Evolutionary conservation across 2,888 invertebrate species (phyloP), one percentile per base, ranked within the genome.

Genomic region (Pristionchus exspectatus): DNA sequence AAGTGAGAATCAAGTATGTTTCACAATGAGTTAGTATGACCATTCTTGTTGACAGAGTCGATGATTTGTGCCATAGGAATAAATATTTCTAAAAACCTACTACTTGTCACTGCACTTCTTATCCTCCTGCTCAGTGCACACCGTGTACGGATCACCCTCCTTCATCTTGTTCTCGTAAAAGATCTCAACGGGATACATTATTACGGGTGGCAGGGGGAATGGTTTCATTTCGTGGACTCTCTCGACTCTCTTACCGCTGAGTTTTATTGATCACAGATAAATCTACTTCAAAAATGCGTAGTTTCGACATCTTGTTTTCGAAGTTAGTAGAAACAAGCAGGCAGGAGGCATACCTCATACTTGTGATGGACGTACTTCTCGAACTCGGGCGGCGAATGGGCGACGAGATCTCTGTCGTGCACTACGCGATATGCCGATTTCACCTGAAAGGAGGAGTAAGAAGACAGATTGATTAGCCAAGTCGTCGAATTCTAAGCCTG

Each of bases 121-220:
- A 90, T 44, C 90, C 84, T 92, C 92, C 83, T 92, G 91, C 18
- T 87, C 88, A 24, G 88, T 86, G 84, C 92, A 92, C 50, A 91
- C 91, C 33, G 89, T 90, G 87, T 89, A 92, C 56, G 90, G 83
- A 18, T 90, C 90, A 2, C 83, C 87, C n/a, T 89, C 87, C 63
- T 86, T 86, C 93, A 93, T 93, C 63, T 93, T 91, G 90, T 93
- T 93, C 90, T 93, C 86, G 90, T 93, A 93, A 91, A 92, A 93
- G 33, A 92, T 87, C 91, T 91, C 30, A 24, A 87, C 3, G 10
- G n/a, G 4, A n/a, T 2, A n/a, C n/a, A 59, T 18, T 24, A 59
- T 2, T 59, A 18, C 3, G 24, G 16, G 21, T 59, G 38, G 38
- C 38, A 38, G 5, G 38, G 5, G 38, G 38, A 38, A 38, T 56